Evolutionary conservation across 2,888 invertebrate species (phyloP), one percentile per base, ranked within the genome.

Genomic region (Zootermopsis nevadensis): DNA sequence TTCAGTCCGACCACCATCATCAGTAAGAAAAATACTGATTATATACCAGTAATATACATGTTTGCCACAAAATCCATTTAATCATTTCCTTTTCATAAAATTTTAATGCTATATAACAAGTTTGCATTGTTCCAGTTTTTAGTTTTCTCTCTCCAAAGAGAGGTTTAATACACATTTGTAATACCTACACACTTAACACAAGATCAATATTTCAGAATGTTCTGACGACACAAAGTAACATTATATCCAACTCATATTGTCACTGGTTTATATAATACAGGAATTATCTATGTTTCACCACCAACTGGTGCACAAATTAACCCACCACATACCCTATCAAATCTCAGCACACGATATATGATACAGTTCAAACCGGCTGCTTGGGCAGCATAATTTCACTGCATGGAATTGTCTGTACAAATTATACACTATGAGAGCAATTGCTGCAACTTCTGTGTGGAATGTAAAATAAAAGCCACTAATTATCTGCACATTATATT

Each of bases 221-320:
- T 27, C 33, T 33, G 24, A 74, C 15, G 42, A 76, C 76, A 66
- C 24, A n/a, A 60, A 48, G n/a, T 79, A 79, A 83, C 81, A 81
- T 83, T 81, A 67, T 69, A 77, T 80, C 74, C 55, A 81, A 81
- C 77, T 83, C 81, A 83, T 83, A 83, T 83, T 83, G 83, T 83
- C 83, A 83, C 76, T 55, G 31, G 53, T 77, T 81, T 79, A 55
- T 79, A 60, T 35, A 66, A 60, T 27, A 79, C 33, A 66, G 66
- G 27, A 30, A 1, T 3, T 30, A 30, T n/a, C n/a, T 8, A 2
- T 22, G 12, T 31, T 33, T 33, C 69, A 31, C 31, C 1, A 0
- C 69, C 15, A 69, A 69, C 10, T 69, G 33, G 33, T 33, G 2
- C 33, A 33, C 33, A 69, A 69, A 30, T 74, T 10, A 3, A n/a